A percentile compares a stretch with the other conserved stretches of the same genome.
Evolutionary conservation across 2,113 vertebrate species (phyloP).

Genomic region (Panthera leo): DNA sequence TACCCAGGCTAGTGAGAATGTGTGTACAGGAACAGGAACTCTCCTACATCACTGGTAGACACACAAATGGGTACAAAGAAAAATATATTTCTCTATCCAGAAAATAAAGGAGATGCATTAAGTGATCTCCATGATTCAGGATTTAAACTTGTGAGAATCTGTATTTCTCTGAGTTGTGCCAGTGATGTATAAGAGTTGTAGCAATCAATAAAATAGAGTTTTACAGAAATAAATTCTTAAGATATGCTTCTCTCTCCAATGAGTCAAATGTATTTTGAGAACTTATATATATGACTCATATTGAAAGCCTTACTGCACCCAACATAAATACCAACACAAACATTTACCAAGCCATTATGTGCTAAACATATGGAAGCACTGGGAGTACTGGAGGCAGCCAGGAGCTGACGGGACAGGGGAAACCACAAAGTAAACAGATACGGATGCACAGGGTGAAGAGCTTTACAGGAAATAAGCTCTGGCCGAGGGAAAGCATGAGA

Average conservation of each 20-base stretch:
- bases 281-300: neutral
- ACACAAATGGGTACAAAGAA: neutral
- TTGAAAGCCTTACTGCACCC: neutral
- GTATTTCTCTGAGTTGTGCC: neutral
- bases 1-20: neutral
- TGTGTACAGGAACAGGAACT: neutral
- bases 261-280: neutral
- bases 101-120: neutral
- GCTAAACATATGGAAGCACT: neutral
- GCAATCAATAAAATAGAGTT: neutral
- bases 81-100: neutral
- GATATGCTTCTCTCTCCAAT: neutral
- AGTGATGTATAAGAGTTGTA: neutral
- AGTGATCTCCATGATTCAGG: neutral
- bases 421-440: neutral
- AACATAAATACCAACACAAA: neutral
- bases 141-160: neutral
- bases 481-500: neutral
- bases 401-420: too few relatives aligned
- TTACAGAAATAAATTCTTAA: constrained; percentile 8
- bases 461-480: neutral
- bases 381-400: neutral
- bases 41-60: neutral
- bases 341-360: neutral
- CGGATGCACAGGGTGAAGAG: neutral